Evolutionary conservation across 23 tunicate species (phyloP).

Genomic region (Ciona savignyi): DNA sequence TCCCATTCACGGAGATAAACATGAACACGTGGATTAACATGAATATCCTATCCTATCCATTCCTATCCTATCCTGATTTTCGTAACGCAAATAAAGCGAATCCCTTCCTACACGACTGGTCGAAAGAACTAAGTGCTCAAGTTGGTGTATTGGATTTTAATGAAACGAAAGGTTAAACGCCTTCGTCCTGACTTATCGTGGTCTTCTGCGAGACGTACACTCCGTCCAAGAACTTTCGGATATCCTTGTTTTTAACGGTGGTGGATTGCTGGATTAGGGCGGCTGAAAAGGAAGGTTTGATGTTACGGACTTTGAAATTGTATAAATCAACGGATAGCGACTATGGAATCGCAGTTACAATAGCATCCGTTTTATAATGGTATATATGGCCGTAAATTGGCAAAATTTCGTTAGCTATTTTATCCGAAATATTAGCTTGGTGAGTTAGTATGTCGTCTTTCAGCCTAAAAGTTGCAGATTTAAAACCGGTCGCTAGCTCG

Average conservation of each 20-base stretch:
- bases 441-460: no score
- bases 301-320: neutral
- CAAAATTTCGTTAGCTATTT: no score
- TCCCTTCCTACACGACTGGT: neutral
- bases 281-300: constrained; percentile 34
- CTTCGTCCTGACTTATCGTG: constrained; percentile 58
- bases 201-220: constrained; percentile 98
- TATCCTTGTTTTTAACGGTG: constrained; percentile 97
- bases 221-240: constrained; percentile 99
- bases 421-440: no score
- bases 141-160: neutral
- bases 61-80: no score
- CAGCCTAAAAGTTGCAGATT: no score
- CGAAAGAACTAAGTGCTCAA: neutral
- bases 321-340: neutral
- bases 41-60: no score
- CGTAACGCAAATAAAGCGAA: no score
- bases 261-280: constrained; percentile 99
- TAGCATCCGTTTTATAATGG: no score
- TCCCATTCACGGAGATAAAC: no score
- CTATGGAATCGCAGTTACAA: neutral
- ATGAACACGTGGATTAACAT: no score
- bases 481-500: no score
- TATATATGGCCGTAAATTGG: no score
- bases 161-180: neutral